Evolutionary conservation across 1,140 invertebrate genomes (phyloP), one percentile per base, ranked within the genome.

Genomic region (Campodea augens): DNA sequence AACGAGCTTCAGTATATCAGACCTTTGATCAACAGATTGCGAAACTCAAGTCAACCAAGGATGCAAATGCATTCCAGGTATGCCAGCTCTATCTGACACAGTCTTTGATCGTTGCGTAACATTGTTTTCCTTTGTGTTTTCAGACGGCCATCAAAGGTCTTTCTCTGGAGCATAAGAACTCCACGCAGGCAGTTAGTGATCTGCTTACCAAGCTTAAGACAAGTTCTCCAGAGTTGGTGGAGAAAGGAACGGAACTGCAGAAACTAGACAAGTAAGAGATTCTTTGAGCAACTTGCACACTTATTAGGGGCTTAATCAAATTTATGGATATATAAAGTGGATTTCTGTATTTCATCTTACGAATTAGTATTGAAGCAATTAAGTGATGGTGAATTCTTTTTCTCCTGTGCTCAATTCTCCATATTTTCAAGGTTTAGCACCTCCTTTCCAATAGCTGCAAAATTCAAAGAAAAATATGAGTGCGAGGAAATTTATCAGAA

Each of bases 31-130:
- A 77, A 49, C 71, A 74, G 36, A 55, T 81, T 27, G 62, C 63
- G 44, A 72, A 74, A 51, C 65, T 74, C 25, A 81, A 81, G 56
- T 52, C 65, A 1, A 73, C 64, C 40, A 80, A 80, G 57, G 77
- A 81, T 52, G 55, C 64, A 0, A 61, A 60, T 47, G 55, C 64
- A 3, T 78, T 74, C 44, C 54, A 57, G 38, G 53, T 59, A 38
- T 54, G 54, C 58, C 38, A 13, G 2, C 38, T 25, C 15, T 13
- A 43, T 41, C 13, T 21, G 10, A 24, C 2, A 21, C n/a, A n/a
- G n/a, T n/a, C n/a, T n/a, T n/a, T n/a, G n/a, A n/a, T n/a, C n/a
- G n/a, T n/a, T n/a, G n/a, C n/a, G n/a, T n/a, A n/a, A n/a, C n/a
- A n/a, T n/a, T n/a, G n/a, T 47, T 21, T 5, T 42, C 10, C 36